Percentiles rank a stretch among this genome's conserved stretches.
Evolutionary conservation across 2,113 vertebrate genomes (phyloP).

Genomic region (Diadophis punctatus): DNA sequence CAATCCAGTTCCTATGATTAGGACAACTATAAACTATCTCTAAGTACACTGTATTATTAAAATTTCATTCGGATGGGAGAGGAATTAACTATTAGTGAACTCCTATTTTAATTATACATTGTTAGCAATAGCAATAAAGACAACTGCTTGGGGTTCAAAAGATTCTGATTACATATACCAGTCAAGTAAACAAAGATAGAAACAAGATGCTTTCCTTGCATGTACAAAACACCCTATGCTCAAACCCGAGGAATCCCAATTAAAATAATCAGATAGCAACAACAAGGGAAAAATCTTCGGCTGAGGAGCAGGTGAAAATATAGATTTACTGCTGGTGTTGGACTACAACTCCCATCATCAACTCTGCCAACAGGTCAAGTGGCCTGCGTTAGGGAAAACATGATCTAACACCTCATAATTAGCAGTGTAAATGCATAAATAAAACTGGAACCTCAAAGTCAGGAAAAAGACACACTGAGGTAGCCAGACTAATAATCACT

Average conservation of each 20-base stretch:
- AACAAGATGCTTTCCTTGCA: neutral
- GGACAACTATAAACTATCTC: neutral
- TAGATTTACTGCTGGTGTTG: too few species aligned
- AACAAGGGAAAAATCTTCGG: neutral
- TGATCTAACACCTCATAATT: neutral
- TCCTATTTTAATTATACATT: neutral
- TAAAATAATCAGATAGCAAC: neutral
- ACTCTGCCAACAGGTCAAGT: neutral
- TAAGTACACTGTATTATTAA: neutral
- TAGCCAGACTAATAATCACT: neutral
- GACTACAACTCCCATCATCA: neutral
- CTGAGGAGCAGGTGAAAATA: neutral
- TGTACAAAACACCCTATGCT: neutral
- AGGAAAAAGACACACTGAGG: neutral
- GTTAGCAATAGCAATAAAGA: neutral
- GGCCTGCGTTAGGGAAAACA: too few species aligned
- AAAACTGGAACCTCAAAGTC: neutral
- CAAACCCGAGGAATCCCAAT: neutral
- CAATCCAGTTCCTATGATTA: neutral
- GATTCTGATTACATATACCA: neutral
- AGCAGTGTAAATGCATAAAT: neutral
- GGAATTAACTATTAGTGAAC: neutral
- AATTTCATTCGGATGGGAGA: neutral
- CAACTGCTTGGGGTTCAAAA: neutral
- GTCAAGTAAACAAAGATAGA: neutral